Evolutionary conservation across 2,888 invertebrate genomes (phyloP), one percentile per base, ranked within the genome.

Genomic region (Lasioglossum zephyrum): DNA sequence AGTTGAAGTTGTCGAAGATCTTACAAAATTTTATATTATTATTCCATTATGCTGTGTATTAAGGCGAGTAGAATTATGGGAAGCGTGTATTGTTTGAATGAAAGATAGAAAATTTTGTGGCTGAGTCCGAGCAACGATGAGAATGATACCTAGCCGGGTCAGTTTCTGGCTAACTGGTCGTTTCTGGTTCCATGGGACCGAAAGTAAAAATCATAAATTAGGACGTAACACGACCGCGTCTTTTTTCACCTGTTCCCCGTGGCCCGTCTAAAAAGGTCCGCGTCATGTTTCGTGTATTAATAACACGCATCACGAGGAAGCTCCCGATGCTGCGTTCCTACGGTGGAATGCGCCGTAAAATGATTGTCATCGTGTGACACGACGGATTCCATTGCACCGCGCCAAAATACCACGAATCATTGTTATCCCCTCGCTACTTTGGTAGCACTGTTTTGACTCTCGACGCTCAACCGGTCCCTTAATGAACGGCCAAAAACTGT

Each of bases 391-490:
- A 81, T 44, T 63, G 41, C 78, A 53, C 41, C 76, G 73, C 81
- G 80, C 85, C 73, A 85, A 88, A 90, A 91, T 81, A 81, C 73
- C 26, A 22, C 86, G 82, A 85, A 91, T 91, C 90, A 91, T 87
- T 79, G 81, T 86, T 77, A 86, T 73, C 77, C 84, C 16, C 22
- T n/a, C 73, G 92, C 90, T 91, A 91, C 92, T 84, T 77, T 89
- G 73, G 92, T 91, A 91, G 91, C 87, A 88, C 77, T 92, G 88
- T 90, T 90, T 91, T 91, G 90, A 90, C 90, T 88, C 57, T 77
- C 44, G 39, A 26, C 75, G 53, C 77, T 36, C 53, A 41, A 9
- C 39, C 39, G 18, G n/a, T 18, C 73, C 8, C 36, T 49, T 36
- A 73, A 73, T 44, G 44, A 49, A 11, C 73, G 13, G 2, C 49